These are phyloP conservation scores for Oligia latruncula DNA, from an alignment of 2,888 invertebrate genomes.

Conservation along the genomic window DNA sequence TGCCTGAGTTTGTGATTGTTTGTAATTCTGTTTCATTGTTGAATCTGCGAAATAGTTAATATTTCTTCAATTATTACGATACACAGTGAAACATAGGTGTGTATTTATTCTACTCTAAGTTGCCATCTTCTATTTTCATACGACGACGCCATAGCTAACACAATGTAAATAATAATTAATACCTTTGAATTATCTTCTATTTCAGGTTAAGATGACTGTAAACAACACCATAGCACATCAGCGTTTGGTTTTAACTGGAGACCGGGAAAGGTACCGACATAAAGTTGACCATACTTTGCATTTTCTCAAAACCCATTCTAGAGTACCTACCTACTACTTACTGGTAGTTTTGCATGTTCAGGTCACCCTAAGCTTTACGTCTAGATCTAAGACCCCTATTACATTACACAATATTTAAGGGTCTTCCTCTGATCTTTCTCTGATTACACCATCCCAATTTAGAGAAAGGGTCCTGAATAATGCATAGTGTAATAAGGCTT, in stretches of 20 bases:
- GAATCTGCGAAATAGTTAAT: background rate
- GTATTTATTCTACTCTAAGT: background rate
- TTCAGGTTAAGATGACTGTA: conserved; percentile 80
- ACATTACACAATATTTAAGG: background rate
- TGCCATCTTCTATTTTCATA: background rate
- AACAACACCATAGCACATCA: conserved; percentile 89
- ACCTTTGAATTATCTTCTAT: background rate
- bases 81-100: conserved; percentile 8
- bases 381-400: background rate
- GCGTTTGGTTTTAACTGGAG: conserved; percentile 86
- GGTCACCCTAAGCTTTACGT: background rate
- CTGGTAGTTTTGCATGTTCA: background rate
- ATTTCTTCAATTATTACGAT: background rate
- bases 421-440: background rate
- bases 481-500: background rate
- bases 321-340: background rate
- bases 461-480: background rate
- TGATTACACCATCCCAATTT: background rate
- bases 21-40: background rate
- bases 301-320: background rate
- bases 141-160: background rate
- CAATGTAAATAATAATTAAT: background rate
- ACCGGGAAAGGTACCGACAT: conserved; percentile 83
- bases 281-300: background rate
- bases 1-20: background rate